Evolutionary conservation across 2,797 vertebrate species (phyloP).

Genomic region (Coreius guichenoti): DNA sequence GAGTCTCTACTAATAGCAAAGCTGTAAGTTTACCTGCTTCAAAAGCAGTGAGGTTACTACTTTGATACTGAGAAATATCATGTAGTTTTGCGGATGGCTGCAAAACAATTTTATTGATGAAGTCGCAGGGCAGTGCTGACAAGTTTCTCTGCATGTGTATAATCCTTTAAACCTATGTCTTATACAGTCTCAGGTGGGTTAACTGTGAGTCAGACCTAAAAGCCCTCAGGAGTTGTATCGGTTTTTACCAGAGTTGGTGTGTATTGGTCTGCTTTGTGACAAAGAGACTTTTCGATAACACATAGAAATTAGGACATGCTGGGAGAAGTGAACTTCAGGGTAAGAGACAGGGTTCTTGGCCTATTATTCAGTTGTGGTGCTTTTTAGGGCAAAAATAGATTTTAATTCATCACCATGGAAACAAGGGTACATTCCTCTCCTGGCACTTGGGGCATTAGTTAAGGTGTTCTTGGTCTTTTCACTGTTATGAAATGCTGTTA

Average conservation of each 20-base stretch:
- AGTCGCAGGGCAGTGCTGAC: neutral
- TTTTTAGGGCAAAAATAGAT: slow-evolving; percentile 35
- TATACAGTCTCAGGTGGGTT: neutral
- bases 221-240: neutral
- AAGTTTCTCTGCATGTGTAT: neutral
- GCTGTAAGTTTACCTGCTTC: neutral
- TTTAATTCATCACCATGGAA: slow-evolving; percentile 51
- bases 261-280: neutral
- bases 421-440: slow-evolving; percentile 33
- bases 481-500: neutral
- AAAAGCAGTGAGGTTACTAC: neutral
- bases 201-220: neutral
- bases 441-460: neutral
- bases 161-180: neutral
- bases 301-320: neutral
- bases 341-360: slow-evolving; percentile 12
- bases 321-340: neutral
- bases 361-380: slow-evolving; percentile 23
- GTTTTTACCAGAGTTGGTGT: neutral
- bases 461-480: slow-evolving; percentile 7
- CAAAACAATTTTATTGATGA: neutral
- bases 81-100: neutral
- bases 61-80: neutral
- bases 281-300: neutral
- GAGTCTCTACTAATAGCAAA: neutral